Evolutionary conservation across 2,888 invertebrate genomes (phyloP).

Genomic region (Pelosia muscerda): DNA sequence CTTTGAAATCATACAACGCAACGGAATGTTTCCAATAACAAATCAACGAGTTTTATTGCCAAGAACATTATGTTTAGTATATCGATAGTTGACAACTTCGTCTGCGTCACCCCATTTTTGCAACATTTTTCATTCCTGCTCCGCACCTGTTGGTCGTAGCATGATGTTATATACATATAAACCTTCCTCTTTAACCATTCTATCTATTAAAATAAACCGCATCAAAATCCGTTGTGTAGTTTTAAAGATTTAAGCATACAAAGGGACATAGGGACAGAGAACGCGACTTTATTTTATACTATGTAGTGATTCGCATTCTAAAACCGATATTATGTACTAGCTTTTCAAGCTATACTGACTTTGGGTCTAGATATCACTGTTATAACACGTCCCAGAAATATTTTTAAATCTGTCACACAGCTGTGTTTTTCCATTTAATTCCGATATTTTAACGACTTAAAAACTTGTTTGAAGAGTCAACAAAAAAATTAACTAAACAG

Average conservation of each 20-base stretch:
- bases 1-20: background rate
- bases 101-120: too few relatives aligned
- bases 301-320: background rate
- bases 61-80: background rate
- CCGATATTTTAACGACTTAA: background rate
- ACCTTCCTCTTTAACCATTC: too few relatives aligned
- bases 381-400: background rate
- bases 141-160: too few relatives aligned
- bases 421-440: background rate
- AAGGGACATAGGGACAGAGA: too few relatives aligned
- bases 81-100: too few relatives aligned
- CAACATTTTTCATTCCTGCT: too few relatives aligned
- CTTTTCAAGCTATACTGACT: background rate
- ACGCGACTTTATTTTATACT: too few relatives aligned
- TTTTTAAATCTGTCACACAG: background rate
- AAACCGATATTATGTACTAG: background rate
- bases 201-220: too few relatives aligned
- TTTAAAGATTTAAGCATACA: too few relatives aligned
- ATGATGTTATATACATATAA: too few relatives aligned
- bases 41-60: background rate
- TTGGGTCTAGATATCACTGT: background rate
- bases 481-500: background rate
- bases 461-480: background rate
- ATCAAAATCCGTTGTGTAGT: too few relatives aligned
- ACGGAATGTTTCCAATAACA: background rate